These are phyloP conservation scores for Phytoseiulus persimilis DNA, from an alignment of 2,888 invertebrate genomes.

Conservation along the genomic window DNA sequence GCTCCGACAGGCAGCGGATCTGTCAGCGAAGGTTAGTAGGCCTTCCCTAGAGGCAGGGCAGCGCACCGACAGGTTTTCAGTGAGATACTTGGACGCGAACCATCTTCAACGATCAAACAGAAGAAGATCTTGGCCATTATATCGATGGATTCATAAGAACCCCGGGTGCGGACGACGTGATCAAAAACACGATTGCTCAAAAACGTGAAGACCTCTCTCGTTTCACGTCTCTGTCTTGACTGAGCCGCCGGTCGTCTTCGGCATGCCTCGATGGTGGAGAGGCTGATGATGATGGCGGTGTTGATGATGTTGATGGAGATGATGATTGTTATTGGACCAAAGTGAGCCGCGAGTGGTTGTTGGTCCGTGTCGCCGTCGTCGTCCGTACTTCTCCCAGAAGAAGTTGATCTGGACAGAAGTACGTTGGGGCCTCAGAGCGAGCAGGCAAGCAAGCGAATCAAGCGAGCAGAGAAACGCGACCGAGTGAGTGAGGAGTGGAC, in stretches of 20 bases:
- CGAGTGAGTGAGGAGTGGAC: background rate
- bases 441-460: background rate
- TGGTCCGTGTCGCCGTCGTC: background rate
- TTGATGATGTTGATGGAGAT: conserved; percentile 5
- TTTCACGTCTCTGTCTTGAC: background rate
- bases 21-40: no score
- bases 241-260: background rate
- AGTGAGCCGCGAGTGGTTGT: background rate
- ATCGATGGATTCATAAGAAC: background rate
- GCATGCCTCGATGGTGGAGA: background rate
- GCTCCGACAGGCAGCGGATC: no score
- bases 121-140: background rate
- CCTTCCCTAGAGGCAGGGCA: no score
- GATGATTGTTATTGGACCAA: background rate
- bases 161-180: background rate
- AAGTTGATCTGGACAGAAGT: conserved; percentile 5
- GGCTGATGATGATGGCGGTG: background rate
- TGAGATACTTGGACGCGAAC: no score
- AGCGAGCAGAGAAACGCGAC: background rate
- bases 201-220: background rate
- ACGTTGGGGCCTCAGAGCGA: conserved; percentile 8
- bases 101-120: no score
- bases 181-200: background rate
- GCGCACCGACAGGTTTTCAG: no score
- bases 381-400: background rate